These are phyloP conservation scores for Sphecodes monilicornis DNA, from an alignment of 2,888 invertebrate species.

Conservation along the genomic window DNA sequence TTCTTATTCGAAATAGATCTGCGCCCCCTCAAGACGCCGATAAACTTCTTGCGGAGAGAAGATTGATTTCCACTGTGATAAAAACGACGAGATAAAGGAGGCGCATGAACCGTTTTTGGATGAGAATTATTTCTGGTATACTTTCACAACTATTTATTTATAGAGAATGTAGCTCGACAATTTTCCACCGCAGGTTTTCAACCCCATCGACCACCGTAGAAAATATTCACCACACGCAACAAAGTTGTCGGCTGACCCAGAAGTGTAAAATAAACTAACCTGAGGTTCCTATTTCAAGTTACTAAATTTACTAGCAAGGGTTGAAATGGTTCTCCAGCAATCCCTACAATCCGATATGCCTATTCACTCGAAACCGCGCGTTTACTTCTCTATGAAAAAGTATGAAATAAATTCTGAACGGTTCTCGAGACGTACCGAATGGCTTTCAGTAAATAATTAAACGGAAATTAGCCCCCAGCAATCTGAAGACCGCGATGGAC, in stretches of 20 bases:
- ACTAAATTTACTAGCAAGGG: neutral
- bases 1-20: neutral
- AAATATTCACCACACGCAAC: neutral
- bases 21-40: neutral
- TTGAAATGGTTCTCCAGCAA: neutral
- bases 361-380: neutral
- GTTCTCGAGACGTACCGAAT: neutral
- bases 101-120: neutral
- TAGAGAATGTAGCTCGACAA: neutral
- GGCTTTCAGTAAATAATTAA: neutral
- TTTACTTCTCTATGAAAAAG: neutral
- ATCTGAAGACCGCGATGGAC: neutral
- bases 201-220: too few relatives aligned
- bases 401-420: neutral
- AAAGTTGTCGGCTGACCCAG: neutral
- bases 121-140: neutral
- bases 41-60: neutral
- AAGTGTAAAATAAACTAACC: neutral
- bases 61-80: neutral
- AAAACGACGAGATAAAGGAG: neutral
- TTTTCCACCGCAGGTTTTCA: neutral
- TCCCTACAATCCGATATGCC: neutral
- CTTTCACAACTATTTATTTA: neutral
- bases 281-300: neutral
- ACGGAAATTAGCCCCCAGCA: conserved; percentile 3